Evolutionary conservation across 2,113 vertebrate species (phyloP).

Genomic region (Cyprinodon tularosa): DNA sequence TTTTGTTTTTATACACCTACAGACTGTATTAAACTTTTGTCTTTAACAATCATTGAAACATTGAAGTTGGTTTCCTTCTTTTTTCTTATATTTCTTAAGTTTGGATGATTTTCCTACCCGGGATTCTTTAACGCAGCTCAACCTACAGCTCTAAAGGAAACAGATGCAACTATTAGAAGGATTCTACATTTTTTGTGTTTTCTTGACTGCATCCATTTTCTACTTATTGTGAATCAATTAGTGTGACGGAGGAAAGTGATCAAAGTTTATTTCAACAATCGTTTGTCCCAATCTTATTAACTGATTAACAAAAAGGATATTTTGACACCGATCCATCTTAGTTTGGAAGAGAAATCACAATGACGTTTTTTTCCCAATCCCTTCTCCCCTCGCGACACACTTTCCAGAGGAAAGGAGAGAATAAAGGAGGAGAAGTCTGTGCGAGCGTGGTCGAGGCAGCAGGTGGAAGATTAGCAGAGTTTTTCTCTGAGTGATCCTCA

Average conservation of each 20-base stretch:
- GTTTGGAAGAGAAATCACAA: background rate
- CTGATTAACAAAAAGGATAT: background rate
- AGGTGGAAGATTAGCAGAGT: slow-evolving; percentile 73
- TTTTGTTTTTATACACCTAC: background rate
- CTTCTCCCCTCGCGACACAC: background rate
- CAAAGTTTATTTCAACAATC: background rate
- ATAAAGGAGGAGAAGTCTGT: slow-evolving; percentile 23
- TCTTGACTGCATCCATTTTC: background rate
- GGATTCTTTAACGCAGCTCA: no score
- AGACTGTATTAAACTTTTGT: background rate
- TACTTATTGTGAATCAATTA: background rate
- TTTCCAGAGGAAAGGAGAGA: background rate
- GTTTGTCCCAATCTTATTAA: background rate
- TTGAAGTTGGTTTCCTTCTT: no score
- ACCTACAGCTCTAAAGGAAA: no score
- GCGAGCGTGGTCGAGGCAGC: slow-evolving; percentile 67
- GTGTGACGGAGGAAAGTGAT: background rate
- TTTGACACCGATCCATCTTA: background rate
- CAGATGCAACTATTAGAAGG: no score
- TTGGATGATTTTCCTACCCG: background rate
- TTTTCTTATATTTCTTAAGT: background rate
- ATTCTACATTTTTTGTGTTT: no score
- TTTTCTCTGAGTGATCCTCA: slow-evolving; percentile 74
- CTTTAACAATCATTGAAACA: background rate
- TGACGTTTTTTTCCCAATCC: background rate